Evolutionary conservation across 1,140 invertebrate species (phyloP), one percentile per base, ranked within the genome.

Genomic region (Neodiprion pinetum): DNA sequence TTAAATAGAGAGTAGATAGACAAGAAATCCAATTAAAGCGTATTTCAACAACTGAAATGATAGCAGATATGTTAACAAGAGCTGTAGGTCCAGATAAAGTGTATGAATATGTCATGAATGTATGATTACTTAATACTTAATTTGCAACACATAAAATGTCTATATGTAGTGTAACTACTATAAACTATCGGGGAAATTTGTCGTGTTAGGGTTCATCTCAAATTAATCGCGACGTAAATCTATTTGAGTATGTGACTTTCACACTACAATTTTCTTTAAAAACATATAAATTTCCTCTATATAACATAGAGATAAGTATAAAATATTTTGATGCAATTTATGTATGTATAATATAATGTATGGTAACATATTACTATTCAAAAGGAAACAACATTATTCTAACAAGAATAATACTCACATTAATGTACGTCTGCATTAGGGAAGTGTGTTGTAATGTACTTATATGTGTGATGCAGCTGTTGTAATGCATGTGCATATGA

Each of bases 1-100:
- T 21, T 21, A 21, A 21, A 21, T 0, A 21, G 17, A 21, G 0
- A 21, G 17, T 21, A 21, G 17, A 21, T 21, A 21, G 17, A 21
- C 17, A 21, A 21, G 17, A 21, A 21, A 21, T 21, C 17, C 17
- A 21, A 21, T 21, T 21, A 21, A 21, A 21, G 17, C 17, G 17
- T 21, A 21, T 0, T 21, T 1, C 17, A 21, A 21, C 17, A 21
- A 21, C 17, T 21, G 17, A 21, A 21, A 21, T 21, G 17, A 21
- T 53, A 53, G 50, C 50, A 11, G 50, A 53, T 53, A 53, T 53
- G 0, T 1, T 1, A n/a, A 53, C 50, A 53, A 53, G 2, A 53
- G 50, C 50, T 53, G 50, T 53, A 53, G 50, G 50, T 53, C 50
- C 50, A 53, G 50, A 53, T 53, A 53, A 53, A 53, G 50, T 53